Base-by-base conservation (phyloP, 2,888 invertebrate genomes). In the Cheilosia scutellata region DNA sequence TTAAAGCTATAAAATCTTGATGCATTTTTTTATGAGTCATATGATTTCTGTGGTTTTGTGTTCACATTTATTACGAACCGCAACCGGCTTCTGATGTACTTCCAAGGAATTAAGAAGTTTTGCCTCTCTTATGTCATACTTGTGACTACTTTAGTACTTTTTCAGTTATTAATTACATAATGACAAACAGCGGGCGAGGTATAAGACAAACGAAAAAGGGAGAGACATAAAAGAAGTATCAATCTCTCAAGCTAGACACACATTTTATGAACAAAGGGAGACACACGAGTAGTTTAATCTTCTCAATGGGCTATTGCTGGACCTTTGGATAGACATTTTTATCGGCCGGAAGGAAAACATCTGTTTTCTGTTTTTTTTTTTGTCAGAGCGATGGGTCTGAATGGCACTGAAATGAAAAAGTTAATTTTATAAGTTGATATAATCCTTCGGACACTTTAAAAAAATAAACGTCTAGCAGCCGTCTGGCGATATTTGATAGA, bases 21-120 rank as follows among this genome's bases (percentile, higher is more conserved):
- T 82, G 82, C 57, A 66, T 77, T 80, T 75, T 75, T 86, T 77
- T 80, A 82, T 80, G 80, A 86, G 76, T 80, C 86, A 80, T 74
- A 5, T 40, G 70, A 49, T 68, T 57, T 68, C 40, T 9, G 49
- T 16, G 16, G 49, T 53, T 82, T 40, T 53, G n/a, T 55, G 40
- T 25, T 44, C n/a, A 51, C 47, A 16, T 62, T 62, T 68, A 25
- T 55, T 55, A 78, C 49, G 57, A 70, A 44, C 62, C 49, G 63
- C 49, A 70, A 44, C 62, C 49, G 63, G 55, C 49, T 80, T 66
- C 53, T 65, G 68, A 65, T 70, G 74, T 49, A 37, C 31, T 80
- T 71, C 71, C 29, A 29, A 29, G 16, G 71, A 80, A 60, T 40
- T 37, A 40, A 79, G 44, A 75, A 71, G 25, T 62, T 72, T 75